Evolutionary conservation across 2,797 vertebrate genomes (phyloP).

Genomic region (Zalophus californianus): DNA sequence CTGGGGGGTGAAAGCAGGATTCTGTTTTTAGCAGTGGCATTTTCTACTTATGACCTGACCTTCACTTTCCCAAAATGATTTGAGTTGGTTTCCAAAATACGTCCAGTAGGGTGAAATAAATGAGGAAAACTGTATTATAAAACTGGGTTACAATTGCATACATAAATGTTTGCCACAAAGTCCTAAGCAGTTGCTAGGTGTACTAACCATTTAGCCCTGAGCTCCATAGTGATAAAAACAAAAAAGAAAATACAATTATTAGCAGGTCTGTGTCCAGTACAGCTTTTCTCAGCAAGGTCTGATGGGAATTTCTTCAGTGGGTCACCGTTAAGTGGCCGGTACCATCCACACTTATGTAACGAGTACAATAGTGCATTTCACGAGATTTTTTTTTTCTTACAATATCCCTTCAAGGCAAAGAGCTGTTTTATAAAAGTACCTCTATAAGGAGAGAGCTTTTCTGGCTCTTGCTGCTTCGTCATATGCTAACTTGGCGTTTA

Average conservation of each 20-base stretch:
- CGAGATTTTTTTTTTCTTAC: background rate
- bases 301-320: background rate
- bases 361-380: background rate
- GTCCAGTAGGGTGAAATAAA: background rate
- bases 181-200: background rate
- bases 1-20: background rate
- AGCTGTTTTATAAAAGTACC: background rate
- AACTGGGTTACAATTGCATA: background rate
- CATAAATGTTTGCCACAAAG: background rate
- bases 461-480: background rate
- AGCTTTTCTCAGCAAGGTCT: background rate
- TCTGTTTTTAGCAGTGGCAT: constrained; percentile 31
- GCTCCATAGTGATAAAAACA: background rate
- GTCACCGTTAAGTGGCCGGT: background rate
- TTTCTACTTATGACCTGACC: background rate
- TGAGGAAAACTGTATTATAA: background rate
- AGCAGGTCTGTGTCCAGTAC: background rate
- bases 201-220: background rate
- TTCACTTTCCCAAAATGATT: constrained; percentile 1
- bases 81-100: constrained; percentile 7
- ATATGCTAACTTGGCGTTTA: background rate
- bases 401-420: background rate
- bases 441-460: background rate
- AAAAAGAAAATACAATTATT: background rate
- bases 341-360: background rate